Evolutionary conservation across 1,140 invertebrate species (phyloP), one percentile per base, ranked within the genome.

Genomic region (Agraylea sexmaculata): DNA sequence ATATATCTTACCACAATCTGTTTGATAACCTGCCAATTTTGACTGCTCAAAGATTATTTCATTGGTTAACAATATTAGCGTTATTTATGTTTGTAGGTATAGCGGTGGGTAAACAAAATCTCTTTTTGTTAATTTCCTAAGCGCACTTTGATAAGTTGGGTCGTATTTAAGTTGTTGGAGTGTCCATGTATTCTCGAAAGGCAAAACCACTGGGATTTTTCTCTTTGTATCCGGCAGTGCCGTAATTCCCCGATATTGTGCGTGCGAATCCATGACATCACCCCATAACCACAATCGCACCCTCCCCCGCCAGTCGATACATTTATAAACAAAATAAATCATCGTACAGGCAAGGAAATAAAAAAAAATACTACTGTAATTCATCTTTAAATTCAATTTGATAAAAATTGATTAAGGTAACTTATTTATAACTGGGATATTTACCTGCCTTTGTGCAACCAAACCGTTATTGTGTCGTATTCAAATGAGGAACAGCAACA

Each of bases 181-280:
- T 25, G 21, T 18, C 21, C 34, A n/a, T n/a, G n/a, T n/a, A n/a
- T n/a, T n/a, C 33, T 28, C 8, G 32, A 45, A 47, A 48, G 46
- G 46, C 34, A 39, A 43, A 32, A 43, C 31, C 43, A 43, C 22
- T 45, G 35, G 40, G 47, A 40, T 41, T 42, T 43, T 43, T 42
- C 43, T 40, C 43, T 49, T 49, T 49, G 47, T 49, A 38, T 25
- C 25, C 34, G 43, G 43, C 47, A 49, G 40, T 49, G 43, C 47
- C 47, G 43, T 45, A 31, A 45, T 43, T 31, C 42, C 41, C 39
- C 29, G 47, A 49, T 49, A 49, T 33, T 40, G 42, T 38, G 46
- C 46, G 43, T 48, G 41, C 41, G 43, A 43, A 42, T 40, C 47
- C 40, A 32, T 43, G 43, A 45, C 46, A 40, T 40, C 28, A 37